Evolutionary conservation across 1,140 invertebrate species (phyloP).

Genomic region (Heterodera schachtii): DNA sequence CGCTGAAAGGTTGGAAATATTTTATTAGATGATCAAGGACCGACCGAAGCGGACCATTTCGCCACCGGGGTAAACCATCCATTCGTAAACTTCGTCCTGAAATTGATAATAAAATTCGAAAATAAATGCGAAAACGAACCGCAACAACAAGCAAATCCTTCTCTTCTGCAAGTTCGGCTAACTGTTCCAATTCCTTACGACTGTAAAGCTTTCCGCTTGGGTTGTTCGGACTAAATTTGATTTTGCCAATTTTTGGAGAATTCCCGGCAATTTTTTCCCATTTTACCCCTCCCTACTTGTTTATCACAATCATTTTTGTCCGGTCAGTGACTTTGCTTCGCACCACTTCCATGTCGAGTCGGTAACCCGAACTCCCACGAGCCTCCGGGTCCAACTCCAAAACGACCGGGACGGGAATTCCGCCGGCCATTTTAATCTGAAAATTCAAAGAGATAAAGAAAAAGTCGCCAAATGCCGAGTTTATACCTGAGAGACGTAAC

Average conservation of each 20-base stretch:
- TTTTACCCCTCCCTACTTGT: slow-evolving; percentile 80
- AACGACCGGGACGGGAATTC: slow-evolving; percentile 82
- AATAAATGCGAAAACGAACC: background rate
- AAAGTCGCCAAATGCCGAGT: background rate
- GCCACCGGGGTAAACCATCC: slow-evolving; percentile 84
- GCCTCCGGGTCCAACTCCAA: slow-evolving; percentile 72
- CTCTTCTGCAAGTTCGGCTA: slow-evolving; percentile 86
- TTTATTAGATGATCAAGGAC: slow-evolving; percentile 12
- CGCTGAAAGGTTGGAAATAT: slow-evolving; percentile 70
- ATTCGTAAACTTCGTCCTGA: slow-evolving; percentile 94
- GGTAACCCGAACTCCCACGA: slow-evolving; percentile 80
- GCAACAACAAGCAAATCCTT: slow-evolving; percentile 86
- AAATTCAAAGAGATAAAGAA: background rate
- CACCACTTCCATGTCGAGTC: slow-evolving; percentile 81
- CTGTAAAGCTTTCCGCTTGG: slow-evolving; percentile 68
- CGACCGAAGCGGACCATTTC: slow-evolving; percentile 86
- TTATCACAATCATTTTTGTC: slow-evolving; percentile 92
- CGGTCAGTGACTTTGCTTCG: slow-evolving; percentile 80
- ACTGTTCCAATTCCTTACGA: slow-evolving; percentile 72
- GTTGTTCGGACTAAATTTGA: slow-evolving; percentile 59
- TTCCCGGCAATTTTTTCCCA: background rate
- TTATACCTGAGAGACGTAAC: slow-evolving; percentile 79
- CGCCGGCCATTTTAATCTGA: slow-evolving; percentile 81
- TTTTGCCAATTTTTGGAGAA: background rate
- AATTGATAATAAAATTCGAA: background rate